Evolutionary conservation across 1,140 invertebrate species (phyloP), one percentile per base, ranked within the genome.

Genomic region (Thaumatotibia leucotreta): DNA sequence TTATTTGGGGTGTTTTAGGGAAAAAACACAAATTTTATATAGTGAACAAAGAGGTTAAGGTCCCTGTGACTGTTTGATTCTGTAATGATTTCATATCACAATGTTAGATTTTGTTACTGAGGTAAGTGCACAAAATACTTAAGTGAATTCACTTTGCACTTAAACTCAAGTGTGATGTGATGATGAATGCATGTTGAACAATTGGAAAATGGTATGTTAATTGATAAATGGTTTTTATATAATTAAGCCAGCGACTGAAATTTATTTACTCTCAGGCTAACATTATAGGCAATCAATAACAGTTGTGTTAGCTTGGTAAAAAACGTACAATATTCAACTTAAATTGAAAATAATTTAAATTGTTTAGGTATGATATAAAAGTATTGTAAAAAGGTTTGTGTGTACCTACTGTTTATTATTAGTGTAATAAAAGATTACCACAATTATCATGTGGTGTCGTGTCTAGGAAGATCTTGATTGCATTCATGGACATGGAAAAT

Each of bases 21-120:
- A 96, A 98, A 75, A 98, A 98, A 89, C 96, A 98, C 88, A 97
- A 97, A 89, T 99, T 99, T 92, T 98, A 98, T 90, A 94, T 99
- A 72, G 97, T 99, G 6, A 97, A 98, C 79, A 99, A 98, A 88
- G 96, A 97, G 84, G 87, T 95, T n/a, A 92, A 94, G 75, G 88
- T 91, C 61, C 89, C 92, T 61, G 89, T 94, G 20, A 93, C 92
- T 32, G 93, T 94, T 77, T 90, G 78, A 88, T 82, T 74, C 35
- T 69, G 32, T 65, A 49, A 67, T 64, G 35, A 39, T 63, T 70
- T 67, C 45, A 63, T 75, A 75, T 70, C 22, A 67, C 32, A 29
- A 9, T 76, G 70, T 70, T 58, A 72, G 70, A 50, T 72, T 69
- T 70, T 75, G 49, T 75, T 75, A 74, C 39, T 76, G 64, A 63